Evolutionary conservation across 2,113 vertebrate genomes (phyloP), one percentile per base, ranked within the genome.

Genomic region (Ramphastos sulfuratus): DNA sequence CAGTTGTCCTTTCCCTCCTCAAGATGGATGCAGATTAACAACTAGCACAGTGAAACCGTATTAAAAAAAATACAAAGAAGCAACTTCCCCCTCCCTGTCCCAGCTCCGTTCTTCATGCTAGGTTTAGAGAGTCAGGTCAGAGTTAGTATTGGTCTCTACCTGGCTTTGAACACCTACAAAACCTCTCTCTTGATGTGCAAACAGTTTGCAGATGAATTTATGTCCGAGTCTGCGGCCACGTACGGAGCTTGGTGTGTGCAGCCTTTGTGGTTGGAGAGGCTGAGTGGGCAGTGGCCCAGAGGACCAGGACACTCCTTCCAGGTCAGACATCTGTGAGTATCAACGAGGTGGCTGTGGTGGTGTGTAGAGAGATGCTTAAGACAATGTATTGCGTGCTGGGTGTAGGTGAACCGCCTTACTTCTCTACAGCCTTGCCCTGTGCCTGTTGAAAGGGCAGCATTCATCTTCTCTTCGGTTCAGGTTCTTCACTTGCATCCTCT

Each of bases 131-230:
- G 58, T 64, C 58, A 72, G 58, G 71, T 74, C 44, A 82, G 85
- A 75, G 74, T 85, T 87, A 92, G 82, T 55, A 39, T 71, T 91
- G 66, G 59, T 15, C 69, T 67, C 85, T 94, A 85, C 70, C 79
- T 50, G 31, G 85, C 83, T 39, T 75, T 54, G 50, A 85, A 71
- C 42, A 46, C 7, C 76, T 82, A 87, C 21, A 69, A 42, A 85
- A 33, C 24, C 15, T 24, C 4, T 61, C 17, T 80, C 70, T 63
- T 80, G 27, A 87, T 83, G 84, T 93, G 90, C 85, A 90, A 78
- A 92, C 20, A 3, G 42, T 9, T 50, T 14, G 19, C 61, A 76
- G 83, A 52, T 10, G 37, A 37, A 60, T 4, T 59, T 24, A 27
- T 4, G 28, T n/a, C 3, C 2, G 54, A 21, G 39, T 33, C 73